Evolutionary conservation across 2,797 vertebrate genomes (phyloP).

Genomic region (Tragopan temminckii): DNA sequence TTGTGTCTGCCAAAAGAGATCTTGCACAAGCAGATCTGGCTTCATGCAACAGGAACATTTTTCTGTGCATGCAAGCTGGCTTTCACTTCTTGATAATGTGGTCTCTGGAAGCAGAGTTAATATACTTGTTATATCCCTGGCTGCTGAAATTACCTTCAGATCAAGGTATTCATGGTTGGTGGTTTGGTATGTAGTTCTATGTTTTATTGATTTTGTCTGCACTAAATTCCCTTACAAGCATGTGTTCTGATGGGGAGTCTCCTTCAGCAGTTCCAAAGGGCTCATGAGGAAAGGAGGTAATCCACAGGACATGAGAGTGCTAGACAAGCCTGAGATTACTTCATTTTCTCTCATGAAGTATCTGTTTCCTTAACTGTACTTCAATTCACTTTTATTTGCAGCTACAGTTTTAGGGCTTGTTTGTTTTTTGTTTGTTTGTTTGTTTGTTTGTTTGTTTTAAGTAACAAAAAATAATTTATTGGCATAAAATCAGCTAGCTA

Average conservation of each 20-base stretch:
- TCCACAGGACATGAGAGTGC: not conserved
- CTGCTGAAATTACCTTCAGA: constrained; percentile 61
- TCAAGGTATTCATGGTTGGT: constrained; percentile 36
- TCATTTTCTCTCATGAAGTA: not conserved
- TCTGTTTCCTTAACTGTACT: not conserved
- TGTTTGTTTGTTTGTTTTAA: not conserved
- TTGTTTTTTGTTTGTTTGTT: too few relatives aligned
- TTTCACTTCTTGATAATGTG: not conserved
- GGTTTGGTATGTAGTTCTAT: constrained; percentile 43
- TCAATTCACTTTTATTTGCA: not conserved
- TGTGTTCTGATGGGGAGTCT: not conserved
- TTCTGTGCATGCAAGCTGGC: not conserved
- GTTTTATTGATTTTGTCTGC: constrained; percentile 44
- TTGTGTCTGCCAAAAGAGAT: constrained; percentile 38
- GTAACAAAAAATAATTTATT: not conserved
- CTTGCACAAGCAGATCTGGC: constrained; percentile 66
- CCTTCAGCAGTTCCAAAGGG: not conserved
- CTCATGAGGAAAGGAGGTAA: constrained; percentile 9
- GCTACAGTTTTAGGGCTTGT: not conserved
- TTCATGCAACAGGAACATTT: constrained; percentile 36
- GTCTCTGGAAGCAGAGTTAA: constrained; percentile 46
- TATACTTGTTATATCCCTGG: constrained; percentile 19
- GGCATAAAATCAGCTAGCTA: not conserved
- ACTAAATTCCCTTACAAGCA: not conserved
- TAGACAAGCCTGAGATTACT: not conserved